A percentile compares a stretch with the other conserved stretches of the same genome.
Evolutionary conservation across 2,113 vertebrate genomes (phyloP).

Genomic region (Nothocercus nigrocapillus): DNA sequence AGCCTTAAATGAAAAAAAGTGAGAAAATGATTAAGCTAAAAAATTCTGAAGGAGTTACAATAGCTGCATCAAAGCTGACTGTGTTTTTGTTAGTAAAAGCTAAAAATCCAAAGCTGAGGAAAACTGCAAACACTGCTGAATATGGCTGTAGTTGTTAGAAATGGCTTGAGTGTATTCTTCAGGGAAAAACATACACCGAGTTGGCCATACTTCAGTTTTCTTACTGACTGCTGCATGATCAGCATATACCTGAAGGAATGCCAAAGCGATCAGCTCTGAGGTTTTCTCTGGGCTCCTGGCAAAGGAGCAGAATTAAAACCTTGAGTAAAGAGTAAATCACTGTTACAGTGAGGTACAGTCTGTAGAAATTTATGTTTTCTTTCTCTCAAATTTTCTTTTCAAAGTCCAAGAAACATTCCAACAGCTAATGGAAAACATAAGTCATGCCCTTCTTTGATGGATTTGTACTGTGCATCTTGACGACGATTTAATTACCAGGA

Average conservation of each 20-base stretch:
- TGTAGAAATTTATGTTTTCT: slow-evolving; percentile 7
- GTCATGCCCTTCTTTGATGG: neutral
- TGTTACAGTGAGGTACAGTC: neutral
- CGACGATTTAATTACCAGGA: slow-evolving; percentile 19
- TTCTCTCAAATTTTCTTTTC: neutral
- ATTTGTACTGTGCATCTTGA: neutral
- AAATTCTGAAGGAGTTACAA: neutral
- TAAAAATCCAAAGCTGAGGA: neutral
- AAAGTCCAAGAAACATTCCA: slow-evolving; percentile 7
- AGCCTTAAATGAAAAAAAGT: neutral
- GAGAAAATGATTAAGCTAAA: neutral
- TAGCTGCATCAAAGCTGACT: neutral
- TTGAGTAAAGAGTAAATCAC: slow-evolving; percentile 17
- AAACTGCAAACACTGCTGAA: neutral
- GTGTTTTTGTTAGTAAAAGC: neutral
- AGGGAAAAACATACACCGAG: neutral
- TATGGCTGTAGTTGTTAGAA: neutral
- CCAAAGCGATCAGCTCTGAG: neutral
- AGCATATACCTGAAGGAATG: neutral
- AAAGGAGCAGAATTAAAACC: neutral
- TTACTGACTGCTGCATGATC: neutral
- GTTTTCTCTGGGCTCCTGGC: neutral
- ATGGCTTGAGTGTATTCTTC: neutral
- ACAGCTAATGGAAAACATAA: slow-evolving; percentile 29
- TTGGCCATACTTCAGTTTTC: neutral